These are phyloP conservation scores for Scolopax bukidnonensis DNA, from an alignment of 2,797 vertebrate genomes.

Conservation along the genomic window DNA sequence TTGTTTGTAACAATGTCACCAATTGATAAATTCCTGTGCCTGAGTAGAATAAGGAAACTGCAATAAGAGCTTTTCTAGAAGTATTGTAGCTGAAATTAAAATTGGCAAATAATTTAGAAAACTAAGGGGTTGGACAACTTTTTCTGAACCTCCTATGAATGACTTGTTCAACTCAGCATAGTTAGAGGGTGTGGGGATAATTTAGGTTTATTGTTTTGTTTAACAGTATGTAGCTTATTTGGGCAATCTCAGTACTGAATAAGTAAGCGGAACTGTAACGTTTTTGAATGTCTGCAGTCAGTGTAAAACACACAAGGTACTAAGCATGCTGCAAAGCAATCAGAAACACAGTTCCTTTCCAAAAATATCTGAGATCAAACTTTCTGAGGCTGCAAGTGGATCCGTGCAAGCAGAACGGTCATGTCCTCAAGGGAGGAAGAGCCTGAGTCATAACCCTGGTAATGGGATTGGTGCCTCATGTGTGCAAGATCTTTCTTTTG, in stretches of 20 bases:
- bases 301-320: not conserved
- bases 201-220: not conserved
- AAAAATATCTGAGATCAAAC: not conserved
- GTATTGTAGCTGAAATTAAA: not conserved
- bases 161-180: not conserved
- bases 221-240: not conserved
- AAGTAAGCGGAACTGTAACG: not conserved
- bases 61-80: not conserved
- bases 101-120: not conserved
- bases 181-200: not conserved
- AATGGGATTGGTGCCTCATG: fast-evolving
- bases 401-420: fast-evolving
- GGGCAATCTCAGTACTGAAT: not conserved
- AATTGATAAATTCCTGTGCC: not conserved
- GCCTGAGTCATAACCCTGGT: not conserved
- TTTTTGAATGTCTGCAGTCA: not conserved
- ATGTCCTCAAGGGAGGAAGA: not conserved
- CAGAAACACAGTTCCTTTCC: not conserved
- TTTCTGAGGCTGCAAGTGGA: not conserved
- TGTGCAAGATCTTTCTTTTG: not conserved
- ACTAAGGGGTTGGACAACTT: not conserved
- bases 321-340: not conserved
- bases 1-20: not conserved
- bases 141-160: not conserved
- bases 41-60: not conserved